Evolutionary conservation across 64 coral and sea anemone species (phyloP).

Genomic region (Montipora cactus): DNA sequence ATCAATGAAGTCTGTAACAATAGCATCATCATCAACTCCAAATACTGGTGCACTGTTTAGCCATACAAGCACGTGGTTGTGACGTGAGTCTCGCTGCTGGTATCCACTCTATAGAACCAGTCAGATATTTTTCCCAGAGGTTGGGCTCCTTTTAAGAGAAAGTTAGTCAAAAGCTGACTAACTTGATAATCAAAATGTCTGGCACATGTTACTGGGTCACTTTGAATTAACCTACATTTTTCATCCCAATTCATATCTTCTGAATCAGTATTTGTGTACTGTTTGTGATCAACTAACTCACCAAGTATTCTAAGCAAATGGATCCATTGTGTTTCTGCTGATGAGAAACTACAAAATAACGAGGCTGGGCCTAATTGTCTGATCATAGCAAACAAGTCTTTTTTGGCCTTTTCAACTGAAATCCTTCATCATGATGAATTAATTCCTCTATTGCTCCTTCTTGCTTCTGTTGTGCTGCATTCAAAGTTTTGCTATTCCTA

Average conservation of each 20-base stretch:
- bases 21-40: conserved; percentile 9
- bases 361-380: conserved; percentile 62
- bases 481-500: no score
- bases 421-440: no score
- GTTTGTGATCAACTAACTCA: conserved; percentile 5
- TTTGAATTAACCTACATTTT: conserved; percentile 40
- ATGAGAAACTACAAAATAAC: conserved; percentile 79
- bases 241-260: conserved; percentile 59
- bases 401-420: conserved; percentile 13
- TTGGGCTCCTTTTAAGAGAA: conserved; percentile 34
- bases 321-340: conserved; percentile 73
- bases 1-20: conserved; percentile 34
- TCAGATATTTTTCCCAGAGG: conserved; percentile 62
- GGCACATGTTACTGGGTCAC: conserved; percentile 53
- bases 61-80: conserved; percentile 60
- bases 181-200: conserved; percentile 63
- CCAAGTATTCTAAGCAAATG: conserved; percentile 35
- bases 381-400: conserved; percentile 91
- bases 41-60: conserved; percentile 3
- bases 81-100: conserved; percentile 39
- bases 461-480: no score
- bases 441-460: no score
- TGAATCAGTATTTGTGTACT: conserved; percentile 7
- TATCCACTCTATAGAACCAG: conserved; percentile 60
- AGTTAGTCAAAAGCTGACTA: conserved; percentile 39